Base-by-base conservation (phyloP, 1,140 invertebrate species). In the Phocides pigmalion region DNA sequence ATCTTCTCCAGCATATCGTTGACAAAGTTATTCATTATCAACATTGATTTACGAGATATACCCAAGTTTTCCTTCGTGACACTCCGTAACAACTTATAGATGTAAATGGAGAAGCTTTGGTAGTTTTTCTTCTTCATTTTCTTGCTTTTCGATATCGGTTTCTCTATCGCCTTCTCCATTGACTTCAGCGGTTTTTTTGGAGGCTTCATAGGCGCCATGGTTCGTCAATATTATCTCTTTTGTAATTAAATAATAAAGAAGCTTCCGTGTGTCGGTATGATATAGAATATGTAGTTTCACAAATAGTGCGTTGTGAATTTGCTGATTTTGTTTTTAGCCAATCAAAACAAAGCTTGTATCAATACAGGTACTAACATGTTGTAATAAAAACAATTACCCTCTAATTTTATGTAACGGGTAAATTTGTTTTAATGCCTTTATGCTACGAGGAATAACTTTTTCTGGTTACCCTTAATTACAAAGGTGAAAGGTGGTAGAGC, bases 81-180 rank as follows among this genome's bases (percentile, higher is more conserved):
- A 4, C 66, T 70, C 71, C 95, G 95, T 74, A 96, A 74, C 11
- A 96, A 92, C 74, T 95, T 96, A 86, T 94, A 95, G n/a, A 95
- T 92, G 84, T 96, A 96, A 54, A 95, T 94, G 0, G 93, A 93
- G 91, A 95, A 96, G 62, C 92, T 94, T 76, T 96, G 93, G 66
- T 91, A 93, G 47, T 92, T 93, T 72, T 93, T 94, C 82, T 92
- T 93, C 66, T 93, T 94, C 12, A 22, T 65, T 4, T 84, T 89
- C 70, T 85, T 86, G 3, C 16, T 61, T 68, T 86, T 86, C 0
- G 66, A 53, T 17, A 83, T 81, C 0, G 75, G 75, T 53, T 78
- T 84, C 4, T 87, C 83, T 12, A 81, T 63, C 0, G 70, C 61
- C 25, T 87, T 86, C 42, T 82, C 76, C 69, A 81, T 79, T 0